A percentile compares a stretch with the other conserved stretches of the same genome.
These are phyloP conservation scores for Pogonognathellus flavescens DNA, from an alignment of 1,140 invertebrate species.

Conservation along the genomic window DNA sequence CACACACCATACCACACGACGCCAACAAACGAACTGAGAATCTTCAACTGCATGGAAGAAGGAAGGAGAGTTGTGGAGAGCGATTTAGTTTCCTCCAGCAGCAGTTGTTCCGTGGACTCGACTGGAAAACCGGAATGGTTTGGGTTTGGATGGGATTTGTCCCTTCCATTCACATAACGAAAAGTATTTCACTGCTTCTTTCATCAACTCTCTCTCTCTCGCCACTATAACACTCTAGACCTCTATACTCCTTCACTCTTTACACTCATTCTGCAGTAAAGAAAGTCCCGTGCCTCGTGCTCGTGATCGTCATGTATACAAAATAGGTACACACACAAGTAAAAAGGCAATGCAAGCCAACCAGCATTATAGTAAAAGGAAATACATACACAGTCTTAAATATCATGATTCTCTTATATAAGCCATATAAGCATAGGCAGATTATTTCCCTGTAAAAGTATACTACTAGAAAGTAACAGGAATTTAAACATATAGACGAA, in stretches of 20 bases:
- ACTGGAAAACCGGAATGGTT: constrained; percentile 22
- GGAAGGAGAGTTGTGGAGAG: background rate
- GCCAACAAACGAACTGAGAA: constrained; percentile 28
- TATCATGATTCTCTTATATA: background rate
- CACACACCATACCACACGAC: background rate
- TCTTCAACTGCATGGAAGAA: constrained; percentile 2
- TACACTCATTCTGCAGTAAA: background rate
- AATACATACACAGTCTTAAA: too few species aligned
- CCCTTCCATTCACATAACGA: constrained; percentile 46
- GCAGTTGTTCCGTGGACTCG: background rate
- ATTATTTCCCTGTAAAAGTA: too few species aligned
- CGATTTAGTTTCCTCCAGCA: constrained; percentile 14
- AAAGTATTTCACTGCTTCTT: constrained; percentile 16
- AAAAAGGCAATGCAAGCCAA: too few species aligned
- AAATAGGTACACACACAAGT: background rate
- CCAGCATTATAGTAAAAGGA: too few species aligned
- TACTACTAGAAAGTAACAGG: too few species aligned
- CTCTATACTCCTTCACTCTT: background rate
- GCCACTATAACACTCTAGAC: background rate
- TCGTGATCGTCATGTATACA: background rate
- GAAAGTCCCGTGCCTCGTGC: constrained; percentile 14
- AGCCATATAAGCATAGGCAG: background rate
- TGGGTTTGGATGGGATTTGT: constrained; percentile 13
- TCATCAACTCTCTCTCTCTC: background rate
- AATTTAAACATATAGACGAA: too few species aligned